Evolutionary conservation across 92 coral and sea anemone species (phyloP).

Genomic region (Zoanthus sansibaricus): DNA sequence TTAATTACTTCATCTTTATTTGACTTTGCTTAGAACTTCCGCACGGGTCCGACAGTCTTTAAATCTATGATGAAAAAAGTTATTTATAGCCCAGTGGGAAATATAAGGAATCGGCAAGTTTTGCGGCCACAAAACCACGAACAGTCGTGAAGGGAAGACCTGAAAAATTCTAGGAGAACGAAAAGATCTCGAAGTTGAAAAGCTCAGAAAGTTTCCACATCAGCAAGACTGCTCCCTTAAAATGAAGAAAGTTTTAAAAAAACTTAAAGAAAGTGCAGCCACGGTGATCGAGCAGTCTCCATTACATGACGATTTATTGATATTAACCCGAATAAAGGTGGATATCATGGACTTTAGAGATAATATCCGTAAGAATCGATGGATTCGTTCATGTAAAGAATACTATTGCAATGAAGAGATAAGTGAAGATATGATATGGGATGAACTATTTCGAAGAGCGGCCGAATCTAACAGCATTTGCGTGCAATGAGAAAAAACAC

Average conservation of each 20-base stretch:
- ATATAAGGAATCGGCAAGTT: neutral
- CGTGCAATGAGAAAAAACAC: neutral
- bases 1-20: neutral
- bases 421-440: conserved; percentile 25
- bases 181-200: neutral
- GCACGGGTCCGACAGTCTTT: neutral
- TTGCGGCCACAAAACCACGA: neutral
- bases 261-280: conserved; percentile 16
- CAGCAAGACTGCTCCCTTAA: neutral
- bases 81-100: neutral
- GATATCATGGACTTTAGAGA: conserved; percentile 31
- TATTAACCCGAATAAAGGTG: conserved; percentile 27
- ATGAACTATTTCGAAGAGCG: conserved; percentile 37
- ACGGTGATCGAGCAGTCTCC: neutral
- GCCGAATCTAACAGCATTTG: conserved; percentile 7
- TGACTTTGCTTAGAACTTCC: conserved; percentile 23
- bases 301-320: conserved; percentile 14
- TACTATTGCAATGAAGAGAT: neutral
- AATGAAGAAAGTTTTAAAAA: conserved; percentile 33
- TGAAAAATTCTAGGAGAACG: neutral
- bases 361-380: neutral
- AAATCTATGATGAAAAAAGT: neutral
- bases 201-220: neutral
- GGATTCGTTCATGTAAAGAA: neutral
- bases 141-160: neutral